Conservation (phyloP, 64 coral and sea anemone genomes). For the Stichodactyla helianthus region DNA sequence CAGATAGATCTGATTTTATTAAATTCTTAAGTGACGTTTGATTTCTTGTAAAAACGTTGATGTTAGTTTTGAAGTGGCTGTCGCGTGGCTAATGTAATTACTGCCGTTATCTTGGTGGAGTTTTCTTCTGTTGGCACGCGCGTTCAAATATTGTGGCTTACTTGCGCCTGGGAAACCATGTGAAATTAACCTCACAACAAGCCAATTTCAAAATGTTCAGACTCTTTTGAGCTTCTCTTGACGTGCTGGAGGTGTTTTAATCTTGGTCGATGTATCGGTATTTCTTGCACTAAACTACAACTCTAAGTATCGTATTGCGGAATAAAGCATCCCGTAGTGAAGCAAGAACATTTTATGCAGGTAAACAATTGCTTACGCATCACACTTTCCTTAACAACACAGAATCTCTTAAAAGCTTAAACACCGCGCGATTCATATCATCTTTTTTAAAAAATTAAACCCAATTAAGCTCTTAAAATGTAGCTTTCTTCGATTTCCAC, state of each 20-base stretch:
- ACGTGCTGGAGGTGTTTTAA: background rate
- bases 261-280: background rate
- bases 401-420: conserved; percentile 1
- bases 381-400: background rate
- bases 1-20: background rate
- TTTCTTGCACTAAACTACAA: background rate
- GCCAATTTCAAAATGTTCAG: background rate
- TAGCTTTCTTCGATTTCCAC: background rate
- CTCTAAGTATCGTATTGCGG: background rate
- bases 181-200: background rate
- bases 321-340: background rate
- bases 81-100: conserved; percentile 15
- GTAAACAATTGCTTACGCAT: background rate
- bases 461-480: conserved; percentile 25
- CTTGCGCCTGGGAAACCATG: background rate
- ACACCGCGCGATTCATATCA: background rate
- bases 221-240: background rate
- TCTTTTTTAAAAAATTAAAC: conserved; percentile 5
- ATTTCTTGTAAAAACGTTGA: background rate
- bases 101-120: background rate
- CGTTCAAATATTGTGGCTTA: background rate
- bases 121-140: conserved; percentile 1
- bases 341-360: background rate
- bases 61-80: background rate
- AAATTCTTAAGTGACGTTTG: background rate